phyloP scores from a whole-genome alignment of 2,113 vertebrate species.

The Coryphaenoides rupestris region DNA sequence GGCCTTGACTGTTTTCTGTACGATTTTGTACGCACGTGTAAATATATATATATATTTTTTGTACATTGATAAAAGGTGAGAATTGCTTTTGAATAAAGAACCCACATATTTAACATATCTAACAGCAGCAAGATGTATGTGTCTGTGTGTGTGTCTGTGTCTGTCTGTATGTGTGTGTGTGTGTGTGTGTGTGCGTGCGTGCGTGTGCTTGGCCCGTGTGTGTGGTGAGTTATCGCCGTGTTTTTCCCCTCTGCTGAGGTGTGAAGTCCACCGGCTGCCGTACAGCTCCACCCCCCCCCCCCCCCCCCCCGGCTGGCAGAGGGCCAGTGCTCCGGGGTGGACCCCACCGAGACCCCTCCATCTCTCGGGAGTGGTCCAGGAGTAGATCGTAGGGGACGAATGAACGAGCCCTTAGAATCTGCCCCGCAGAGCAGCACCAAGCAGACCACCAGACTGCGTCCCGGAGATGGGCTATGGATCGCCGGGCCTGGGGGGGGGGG shows the following conservation, averaged over 20 bases:
- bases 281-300: conserved; percentile 50
- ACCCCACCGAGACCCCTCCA: conserved; percentile 10
- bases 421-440: no score
- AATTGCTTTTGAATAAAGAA: no score
- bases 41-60: conserved; percentile 7
- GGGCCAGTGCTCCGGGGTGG: conserved; percentile 36
- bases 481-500: no score
- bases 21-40: conserved; percentile 1
- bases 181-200: conserved; percentile 3
- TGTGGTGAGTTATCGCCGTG: conserved; percentile 37
- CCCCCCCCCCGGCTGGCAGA: conserved; percentile 49
- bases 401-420: no score
- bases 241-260: conserved; percentile 44
- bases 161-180: neutral
- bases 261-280: conserved; percentile 41
- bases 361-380: conserved; percentile 20
- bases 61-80: neutral
- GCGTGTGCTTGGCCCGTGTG: conserved; percentile 23
- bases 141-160: no score
- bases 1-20: neutral
- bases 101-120: no score
- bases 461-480: no score
- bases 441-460: no score
- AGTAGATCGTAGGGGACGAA: no score
- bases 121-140: no score